Base-by-base conservation (phyloP, 2,797 vertebrate species). In the Percopsis omiscomaycus region DNA sequence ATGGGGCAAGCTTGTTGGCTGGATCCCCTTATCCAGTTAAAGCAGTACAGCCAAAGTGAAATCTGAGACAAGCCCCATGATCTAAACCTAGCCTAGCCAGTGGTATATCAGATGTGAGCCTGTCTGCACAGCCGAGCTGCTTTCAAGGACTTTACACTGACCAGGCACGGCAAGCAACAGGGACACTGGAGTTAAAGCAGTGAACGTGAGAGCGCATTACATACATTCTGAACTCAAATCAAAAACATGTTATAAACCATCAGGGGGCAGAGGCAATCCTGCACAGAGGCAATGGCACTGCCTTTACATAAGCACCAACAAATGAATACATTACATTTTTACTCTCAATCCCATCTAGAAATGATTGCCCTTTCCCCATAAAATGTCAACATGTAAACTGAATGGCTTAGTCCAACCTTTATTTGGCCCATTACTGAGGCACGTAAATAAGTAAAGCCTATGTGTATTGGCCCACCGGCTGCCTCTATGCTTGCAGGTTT, bases 1-100 rank as follows among this genome's bases (percentile, higher is more conserved):
- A 72, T 9, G 56, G 64, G 68, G 27, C 74, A 78, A 77, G 81
- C 75, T 73, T 77, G 64, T 71, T 74, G 72, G 74, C 83, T 77
- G 62, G 53, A 81, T 68, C 69, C 65, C 78, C 78, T 82, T 73
- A 88, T 85, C 81, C 86, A 81, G 88, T 88, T 86, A 89, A 84
- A 83, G 64, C 16, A 9, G 78, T 64, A 69, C 73, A 76, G 77
- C 80, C 71, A 79, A 72, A 84, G 86, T 78, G 84, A 85, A 88
- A 88, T 75, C 49, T 69, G 86, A 86, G 83, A 66, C 56, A 54
- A 78, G 72, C 62, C 6, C 51, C 46, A 3, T 59, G 55, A 82
- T 84, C 74, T 82, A 83, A 84, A 84, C 75, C 67, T 61, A 53
- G 73, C 64, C 62, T 68, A 74, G 47, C 48, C 61, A 46, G 50